Conservation (phyloP, 2,113 vertebrate species). For the Etheostoma cragini region DNA sequence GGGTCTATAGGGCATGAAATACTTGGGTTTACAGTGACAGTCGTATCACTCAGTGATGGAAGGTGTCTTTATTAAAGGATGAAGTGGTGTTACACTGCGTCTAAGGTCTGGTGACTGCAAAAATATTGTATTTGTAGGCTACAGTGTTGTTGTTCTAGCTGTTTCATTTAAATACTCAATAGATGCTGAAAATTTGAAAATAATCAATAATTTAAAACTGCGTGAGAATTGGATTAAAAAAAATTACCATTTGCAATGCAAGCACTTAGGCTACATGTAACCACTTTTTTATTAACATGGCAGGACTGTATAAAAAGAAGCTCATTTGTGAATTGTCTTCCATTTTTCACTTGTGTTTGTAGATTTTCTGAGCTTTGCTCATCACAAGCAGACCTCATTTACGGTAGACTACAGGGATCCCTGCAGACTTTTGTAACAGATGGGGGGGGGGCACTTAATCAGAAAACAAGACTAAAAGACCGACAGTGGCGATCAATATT, state of each 20-base stretch:
- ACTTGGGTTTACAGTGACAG: conserved; percentile 62
- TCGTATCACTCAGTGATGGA: conserved; percentile 22
- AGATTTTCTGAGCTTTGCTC: conserved; percentile 10
- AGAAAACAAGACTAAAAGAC: not conserved
- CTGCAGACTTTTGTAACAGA: not conserved
- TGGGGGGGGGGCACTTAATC: not conserved
- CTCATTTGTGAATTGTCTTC: not conserved
- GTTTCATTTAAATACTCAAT: conserved; percentile 4
- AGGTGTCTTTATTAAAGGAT: conserved; percentile 4
- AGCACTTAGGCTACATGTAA: conserved; percentile 3
- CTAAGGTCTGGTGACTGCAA: not conserved
- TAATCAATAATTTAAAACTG: not conserved
- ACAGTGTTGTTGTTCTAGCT: not conserved
- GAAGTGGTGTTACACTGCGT: not conserved
- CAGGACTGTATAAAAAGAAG: conserved; percentile 17
- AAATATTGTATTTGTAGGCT: not conserved
- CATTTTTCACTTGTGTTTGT: not conserved
- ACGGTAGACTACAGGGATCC: not conserved
- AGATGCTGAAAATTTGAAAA: not conserved
- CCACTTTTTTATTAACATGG: not conserved
- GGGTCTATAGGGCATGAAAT: conserved; percentile 70
- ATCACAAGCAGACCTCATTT: conserved; percentile 2
- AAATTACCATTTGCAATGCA: not conserved
- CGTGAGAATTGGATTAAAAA: not conserved
- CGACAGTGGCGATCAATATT: too few species aligned